Base-by-base conservation (phyloP, 2,113 vertebrate genomes). In the Etia nguti region DNA sequence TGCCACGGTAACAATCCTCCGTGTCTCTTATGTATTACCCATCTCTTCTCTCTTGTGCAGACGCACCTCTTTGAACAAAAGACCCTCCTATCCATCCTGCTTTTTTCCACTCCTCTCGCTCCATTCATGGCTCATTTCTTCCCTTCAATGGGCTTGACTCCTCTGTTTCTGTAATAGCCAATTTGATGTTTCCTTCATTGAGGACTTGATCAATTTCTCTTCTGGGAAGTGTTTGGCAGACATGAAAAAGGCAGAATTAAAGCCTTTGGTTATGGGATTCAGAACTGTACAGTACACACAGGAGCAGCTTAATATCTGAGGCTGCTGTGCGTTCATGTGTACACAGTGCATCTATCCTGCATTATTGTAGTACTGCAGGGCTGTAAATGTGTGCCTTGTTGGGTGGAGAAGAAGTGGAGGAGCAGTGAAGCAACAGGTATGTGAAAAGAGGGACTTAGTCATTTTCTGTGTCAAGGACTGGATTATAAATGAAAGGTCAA, bases 71-170 rank as follows among this genome's bases (percentile, higher is more conserved):
- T 84, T 90, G 93, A 95, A 96, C 93, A 95, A 96, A 94, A 94
- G 93, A 52, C 73, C 59, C 80, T 62, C 82, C 87, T 46, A 90
- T 95, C 92, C 90, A 92, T 92, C 89, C 86, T 88, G 86, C 79
- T 86, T 81, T 62, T 83, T 75, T 20, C 81, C 87, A 62, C 82
- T 88, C 85, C 86, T 86, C 82, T 59, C 31, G 9, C 90, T 87
- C 87, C 86, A 92, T 95, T 96, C 95, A 95, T 77, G 93, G 80
- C 94, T 95, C 92, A 95, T 96, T 96, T 94, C 87, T 89, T 91
- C 87, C 83, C 83, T 89, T 94, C 94, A 94, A 94, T 94, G 92
- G 88, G 90, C 88, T 92, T 89, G 84, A 92, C 90, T 94, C 86
- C 68, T 93, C 86, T 94, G 93, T 94, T 91, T 95, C 94, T 92